Evolutionary conservation across 2,113 vertebrate species (phyloP), one percentile per base, ranked within the genome.

Genomic region (Eretmochelys imbricata): DNA sequence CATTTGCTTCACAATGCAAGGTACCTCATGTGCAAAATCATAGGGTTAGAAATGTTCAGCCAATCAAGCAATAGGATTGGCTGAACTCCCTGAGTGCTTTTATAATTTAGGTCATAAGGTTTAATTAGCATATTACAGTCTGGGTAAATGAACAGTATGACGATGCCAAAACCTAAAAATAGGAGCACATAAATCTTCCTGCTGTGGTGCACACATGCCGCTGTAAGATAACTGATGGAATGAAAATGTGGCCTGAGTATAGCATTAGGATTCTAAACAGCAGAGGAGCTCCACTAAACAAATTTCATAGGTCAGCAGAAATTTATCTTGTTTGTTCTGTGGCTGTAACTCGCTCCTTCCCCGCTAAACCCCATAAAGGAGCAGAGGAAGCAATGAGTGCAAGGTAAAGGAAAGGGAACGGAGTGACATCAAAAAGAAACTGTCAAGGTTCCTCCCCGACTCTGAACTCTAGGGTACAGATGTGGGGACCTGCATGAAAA

Each of bases 81-180:
- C 93, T 89, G 86, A 95, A 88, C 69, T 91, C 57, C 55, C 85
- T 87, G 92, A 97, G 84, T 84, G 90, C 84, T 87, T 92, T 72
- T 92, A 89, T 97, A 96, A 98, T 98, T 98, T 96, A 96, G 97
- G 97, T 98, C 96, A 97, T 94, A 93, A 91, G 93, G 97, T 98
- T 98, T 98, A 98, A 98, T 98, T 98, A 98, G 96, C 95, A 94
- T 96, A 98, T 95, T 97, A 96, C 83, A 95, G 95, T 97, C 97
- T 97, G 91, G 95, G 96, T 93, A 98, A 97, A 97, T 96, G 96
- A 98, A 94, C 93, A 98, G 94, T 59, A 57, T 17, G 54, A 81
- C 96, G 83, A 90, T 97, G 97, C 94, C 96, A 97, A 97, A 97
- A 97, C 87, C 93, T 84, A 97, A 96, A 98, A 98, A 98, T 97